A percentile compares a stretch with the other conserved stretches of the same genome.
Conservation (phyloP, 2,888 invertebrate genomes). For the Leptothorax acervorum region DNA sequence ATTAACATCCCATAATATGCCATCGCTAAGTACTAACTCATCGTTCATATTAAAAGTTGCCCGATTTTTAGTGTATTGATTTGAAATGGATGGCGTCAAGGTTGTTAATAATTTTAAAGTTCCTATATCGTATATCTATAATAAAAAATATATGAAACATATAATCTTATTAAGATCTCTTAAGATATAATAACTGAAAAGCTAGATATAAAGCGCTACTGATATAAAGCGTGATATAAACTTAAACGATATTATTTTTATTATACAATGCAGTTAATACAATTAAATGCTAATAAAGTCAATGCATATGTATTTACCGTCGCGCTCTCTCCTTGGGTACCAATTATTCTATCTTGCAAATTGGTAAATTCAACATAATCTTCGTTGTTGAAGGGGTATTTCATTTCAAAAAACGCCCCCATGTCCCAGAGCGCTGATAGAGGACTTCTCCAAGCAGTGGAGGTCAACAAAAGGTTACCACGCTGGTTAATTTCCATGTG, state of each 20-base stretch:
- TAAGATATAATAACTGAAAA: slow-evolving; percentile 7
- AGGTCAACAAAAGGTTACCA: slow-evolving; percentile 94
- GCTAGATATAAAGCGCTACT: background rate
- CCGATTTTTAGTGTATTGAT: slow-evolving; percentile 96
- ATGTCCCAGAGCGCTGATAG: slow-evolving; percentile 93
- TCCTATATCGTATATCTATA: slow-evolving; percentile 94
- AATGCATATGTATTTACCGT: slow-evolving; percentile 86
- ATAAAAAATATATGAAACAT: slow-evolving; percentile 49
- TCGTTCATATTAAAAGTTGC: slow-evolving; percentile 98
- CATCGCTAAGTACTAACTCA: slow-evolving; percentile 96
- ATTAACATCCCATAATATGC: slow-evolving; percentile 97
- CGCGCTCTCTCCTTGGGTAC: slow-evolving; percentile 94
- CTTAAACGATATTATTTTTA: background rate
- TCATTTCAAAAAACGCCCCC: slow-evolving; percentile 84
- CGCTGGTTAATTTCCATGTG: slow-evolving; percentile 90
- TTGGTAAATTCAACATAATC: slow-evolving; percentile 97
- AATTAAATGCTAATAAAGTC: slow-evolving; percentile 19
- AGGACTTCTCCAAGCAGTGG: slow-evolving; percentile 94
- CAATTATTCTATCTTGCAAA: slow-evolving; percentile 94
- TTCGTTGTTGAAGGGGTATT: slow-evolving; percentile 91
- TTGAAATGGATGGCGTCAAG: slow-evolving; percentile 93
- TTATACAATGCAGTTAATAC: background rate
- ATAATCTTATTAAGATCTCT: background rate
- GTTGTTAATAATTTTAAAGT: slow-evolving; percentile 92
- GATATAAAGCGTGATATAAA: background rate